phyloP scores from a whole-genome alignment of 2,113 vertebrate genomes.

The Nannobrachium achirus region DNA sequence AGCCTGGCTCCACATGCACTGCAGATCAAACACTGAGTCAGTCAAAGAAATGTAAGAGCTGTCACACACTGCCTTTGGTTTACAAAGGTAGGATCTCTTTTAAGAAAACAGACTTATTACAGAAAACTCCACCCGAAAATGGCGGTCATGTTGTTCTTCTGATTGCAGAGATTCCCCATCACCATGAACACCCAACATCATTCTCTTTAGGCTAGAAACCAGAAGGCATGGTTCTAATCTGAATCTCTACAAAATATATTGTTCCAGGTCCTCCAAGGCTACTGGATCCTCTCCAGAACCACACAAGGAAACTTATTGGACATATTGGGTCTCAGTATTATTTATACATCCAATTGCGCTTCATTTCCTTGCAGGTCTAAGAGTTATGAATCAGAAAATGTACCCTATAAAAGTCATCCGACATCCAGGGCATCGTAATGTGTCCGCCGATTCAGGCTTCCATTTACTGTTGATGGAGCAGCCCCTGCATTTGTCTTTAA shows the following conservation, averaged over 20 bases:
- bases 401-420: constrained; percentile 25
- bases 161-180: too few relatives aligned
- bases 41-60: background rate
- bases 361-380: constrained; percentile 55
- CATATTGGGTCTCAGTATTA: constrained; percentile 46
- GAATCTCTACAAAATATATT: constrained; percentile 49
- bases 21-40: constrained; percentile 30
- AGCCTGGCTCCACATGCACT: constrained; percentile 85
- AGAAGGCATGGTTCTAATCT: constrained; percentile 8
- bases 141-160: too few relatives aligned
- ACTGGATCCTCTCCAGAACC: constrained; percentile 46
- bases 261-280: background rate
- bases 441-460: background rate
- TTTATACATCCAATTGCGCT: constrained; percentile 49
- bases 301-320: constrained; percentile 32
- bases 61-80: constrained; percentile 27
- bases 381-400: constrained; percentile 39
- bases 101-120: constrained; percentile 33
- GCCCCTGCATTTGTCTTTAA: constrained; percentile 8
- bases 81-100: constrained; percentile 16
- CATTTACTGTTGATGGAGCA: constrained; percentile 15
- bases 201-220: too few relatives aligned
- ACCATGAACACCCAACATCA: too few relatives aligned
- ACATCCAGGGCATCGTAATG: constrained; percentile 25
- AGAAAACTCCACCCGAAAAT: constrained; percentile 55